phyloP scores from a whole-genome alignment of 2,113 vertebrate genomes.

The Sylvilagus bachmani region DNA sequence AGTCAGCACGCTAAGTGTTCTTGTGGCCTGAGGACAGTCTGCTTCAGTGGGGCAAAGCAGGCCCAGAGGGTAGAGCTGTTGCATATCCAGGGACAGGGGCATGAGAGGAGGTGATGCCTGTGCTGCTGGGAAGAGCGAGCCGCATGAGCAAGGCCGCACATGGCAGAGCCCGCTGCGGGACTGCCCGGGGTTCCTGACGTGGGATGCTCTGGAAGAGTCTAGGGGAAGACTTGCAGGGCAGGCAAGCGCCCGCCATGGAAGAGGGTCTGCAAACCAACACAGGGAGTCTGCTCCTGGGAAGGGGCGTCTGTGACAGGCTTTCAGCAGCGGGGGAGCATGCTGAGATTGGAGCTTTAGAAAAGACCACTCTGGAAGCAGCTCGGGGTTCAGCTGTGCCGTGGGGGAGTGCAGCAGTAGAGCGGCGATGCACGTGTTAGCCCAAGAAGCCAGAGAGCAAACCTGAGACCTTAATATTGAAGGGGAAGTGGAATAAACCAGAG shows the following conservation, averaged over 20 bases:
- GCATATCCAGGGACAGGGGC: not conserved
- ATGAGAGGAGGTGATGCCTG: not conserved
- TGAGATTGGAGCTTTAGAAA: not conserved
- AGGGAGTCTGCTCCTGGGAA: not conserved
- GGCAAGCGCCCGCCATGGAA: too few relatives aligned
- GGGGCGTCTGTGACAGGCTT: not conserved
- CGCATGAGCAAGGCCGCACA: not conserved
- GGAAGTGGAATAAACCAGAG: not conserved
- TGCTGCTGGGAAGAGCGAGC: not conserved
- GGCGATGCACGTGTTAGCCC: not conserved
- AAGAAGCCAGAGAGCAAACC: not conserved
- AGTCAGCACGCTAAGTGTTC: not conserved
- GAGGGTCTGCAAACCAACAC: not conserved
- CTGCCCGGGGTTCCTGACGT: not conserved
- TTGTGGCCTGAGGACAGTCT: not conserved
- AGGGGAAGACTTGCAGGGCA: not conserved
- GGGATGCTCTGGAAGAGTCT: not conserved
- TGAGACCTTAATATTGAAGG: not conserved
- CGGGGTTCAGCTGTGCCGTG: not conserved
- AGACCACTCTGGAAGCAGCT: not conserved
- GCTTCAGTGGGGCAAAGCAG: accelerated
- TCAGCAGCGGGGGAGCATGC: not conserved
- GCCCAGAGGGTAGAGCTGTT: not conserved
- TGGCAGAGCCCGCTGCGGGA: not conserved
- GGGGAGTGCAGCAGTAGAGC: not conserved